A percentile compares a stretch with the other conserved stretches of the same genome.
Conservation (phyloP, 1,140 invertebrate species). For the Caerostris darwini region DNA sequence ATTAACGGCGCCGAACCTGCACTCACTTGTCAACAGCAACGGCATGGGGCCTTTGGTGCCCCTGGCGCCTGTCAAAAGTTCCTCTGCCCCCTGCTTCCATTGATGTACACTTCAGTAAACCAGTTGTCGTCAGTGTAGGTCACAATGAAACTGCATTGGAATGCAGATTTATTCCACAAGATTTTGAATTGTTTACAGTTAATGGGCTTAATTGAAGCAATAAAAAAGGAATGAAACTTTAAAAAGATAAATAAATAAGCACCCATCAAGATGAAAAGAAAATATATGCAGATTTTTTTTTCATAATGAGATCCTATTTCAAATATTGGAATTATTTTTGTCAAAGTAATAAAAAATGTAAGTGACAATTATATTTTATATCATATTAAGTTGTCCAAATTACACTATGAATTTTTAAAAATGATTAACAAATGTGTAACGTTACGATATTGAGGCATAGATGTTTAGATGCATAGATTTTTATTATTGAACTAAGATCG, state of each 20-base stretch:
- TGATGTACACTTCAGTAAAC: not conserved
- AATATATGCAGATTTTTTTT: too few relatives aligned
- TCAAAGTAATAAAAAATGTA: too few relatives aligned
- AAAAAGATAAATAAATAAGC: not conserved
- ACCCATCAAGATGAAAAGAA: not conserved
- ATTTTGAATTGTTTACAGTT: not conserved
- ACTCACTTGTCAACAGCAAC: constrained; percentile 62
- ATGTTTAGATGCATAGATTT: too few relatives aligned
- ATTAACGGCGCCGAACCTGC: constrained; percentile 50
- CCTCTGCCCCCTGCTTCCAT: not conserved
- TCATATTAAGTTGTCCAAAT: too few relatives aligned
- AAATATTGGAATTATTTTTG: too few relatives aligned
- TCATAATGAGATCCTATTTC: too few relatives aligned
- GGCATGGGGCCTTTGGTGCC: constrained; percentile 36
- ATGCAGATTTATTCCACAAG: not conserved
- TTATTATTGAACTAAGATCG: too few relatives aligned
- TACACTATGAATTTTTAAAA: too few relatives aligned
- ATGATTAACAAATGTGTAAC: too few relatives aligned
- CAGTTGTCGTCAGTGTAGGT: not conserved
- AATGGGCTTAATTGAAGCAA: not conserved
- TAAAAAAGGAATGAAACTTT: not conserved
- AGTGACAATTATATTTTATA: too few relatives aligned
- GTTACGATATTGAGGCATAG: too few relatives aligned
- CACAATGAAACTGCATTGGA: not conserved
- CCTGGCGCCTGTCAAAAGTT: constrained; percentile 26